Conservation (phyloP, 2,888 invertebrate genomes). For the Brenthis hecate region DNA sequence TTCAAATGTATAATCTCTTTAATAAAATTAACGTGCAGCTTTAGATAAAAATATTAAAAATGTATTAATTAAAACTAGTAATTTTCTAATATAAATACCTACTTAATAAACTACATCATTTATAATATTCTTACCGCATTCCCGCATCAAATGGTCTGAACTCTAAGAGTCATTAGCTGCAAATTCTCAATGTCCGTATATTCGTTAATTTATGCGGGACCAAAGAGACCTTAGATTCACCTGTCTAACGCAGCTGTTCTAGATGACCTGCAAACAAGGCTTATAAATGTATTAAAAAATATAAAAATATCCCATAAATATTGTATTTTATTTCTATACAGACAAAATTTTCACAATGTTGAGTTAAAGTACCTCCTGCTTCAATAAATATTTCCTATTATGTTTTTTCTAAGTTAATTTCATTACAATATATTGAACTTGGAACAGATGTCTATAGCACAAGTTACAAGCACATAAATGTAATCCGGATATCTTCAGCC, state of each 20-base stretch:
- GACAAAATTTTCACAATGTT: too few species aligned
- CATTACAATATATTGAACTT: conserved; percentile 5
- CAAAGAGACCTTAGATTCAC: conserved; percentile 59
- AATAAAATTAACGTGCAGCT: too few species aligned
- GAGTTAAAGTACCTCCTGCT: neutral
- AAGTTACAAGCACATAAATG: conserved; percentile 26
- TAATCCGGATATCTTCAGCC: conserved; percentile 32
- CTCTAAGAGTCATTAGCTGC: conserved; percentile 25
- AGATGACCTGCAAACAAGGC: conserved; percentile 41
- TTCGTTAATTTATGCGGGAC: conserved; percentile 34
- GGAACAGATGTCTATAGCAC: conserved; percentile 30
- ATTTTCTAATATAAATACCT: too few species aligned
- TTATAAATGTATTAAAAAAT: too few species aligned
- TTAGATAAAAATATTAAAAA: too few species aligned
- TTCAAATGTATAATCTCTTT: too few species aligned
- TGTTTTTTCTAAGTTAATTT: neutral
- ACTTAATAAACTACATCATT: neutral
- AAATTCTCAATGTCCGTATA: conserved; percentile 25
- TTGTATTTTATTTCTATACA: too few species aligned
- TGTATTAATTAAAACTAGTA: too few species aligned
- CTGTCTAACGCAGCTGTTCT: conserved; percentile 73
- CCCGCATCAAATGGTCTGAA: conserved; percentile 22
- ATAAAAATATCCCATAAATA: too few species aligned
- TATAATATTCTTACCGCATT: conserved; percentile 19
- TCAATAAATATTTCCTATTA: neutral